These are phyloP conservation scores for Tenodera sinensis DNA, from an alignment of 2,888 invertebrate genomes.

Conservation along the genomic window DNA sequence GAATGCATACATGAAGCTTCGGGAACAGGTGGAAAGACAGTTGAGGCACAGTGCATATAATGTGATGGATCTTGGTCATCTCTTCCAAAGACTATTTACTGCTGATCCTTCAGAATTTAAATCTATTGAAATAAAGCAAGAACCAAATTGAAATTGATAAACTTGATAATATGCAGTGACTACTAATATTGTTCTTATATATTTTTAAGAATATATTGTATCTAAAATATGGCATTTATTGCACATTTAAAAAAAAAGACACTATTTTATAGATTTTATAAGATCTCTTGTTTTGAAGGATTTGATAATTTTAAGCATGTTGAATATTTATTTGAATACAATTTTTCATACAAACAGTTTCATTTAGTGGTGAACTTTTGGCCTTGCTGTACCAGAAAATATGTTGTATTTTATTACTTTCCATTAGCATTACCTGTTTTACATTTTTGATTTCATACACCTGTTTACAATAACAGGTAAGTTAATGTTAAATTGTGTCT, in stretches of 20 bases:
- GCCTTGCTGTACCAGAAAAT: background rate
- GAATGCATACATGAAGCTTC: conserved; percentile 59
- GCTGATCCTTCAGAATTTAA: background rate
- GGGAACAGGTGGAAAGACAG: conserved; percentile 64
- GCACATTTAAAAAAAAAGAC: too few species aligned
- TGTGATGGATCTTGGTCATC: conserved; percentile 57
- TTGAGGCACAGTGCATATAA: conserved; percentile 66
- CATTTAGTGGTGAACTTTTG: background rate
- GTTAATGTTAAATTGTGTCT: background rate
- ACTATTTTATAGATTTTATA: too few species aligned
- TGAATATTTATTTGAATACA: background rate
- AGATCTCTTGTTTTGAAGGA: too few species aligned
- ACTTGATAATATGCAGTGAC: background rate
- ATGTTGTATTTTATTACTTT: background rate
- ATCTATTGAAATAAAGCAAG: background rate
- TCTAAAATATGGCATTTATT: too few species aligned
- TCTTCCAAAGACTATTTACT: conserved; percentile 42
- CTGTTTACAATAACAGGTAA: background rate
- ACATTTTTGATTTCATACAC: background rate
- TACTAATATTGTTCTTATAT: too few species aligned
- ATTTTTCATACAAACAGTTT: background rate
- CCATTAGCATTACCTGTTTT: background rate
- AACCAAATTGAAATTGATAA: background rate
- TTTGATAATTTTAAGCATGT: too few species aligned
- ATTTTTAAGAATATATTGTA: too few species aligned